Conservation (phyloP, 1,140 invertebrate species). For the Heliothis subflexa region DNA sequence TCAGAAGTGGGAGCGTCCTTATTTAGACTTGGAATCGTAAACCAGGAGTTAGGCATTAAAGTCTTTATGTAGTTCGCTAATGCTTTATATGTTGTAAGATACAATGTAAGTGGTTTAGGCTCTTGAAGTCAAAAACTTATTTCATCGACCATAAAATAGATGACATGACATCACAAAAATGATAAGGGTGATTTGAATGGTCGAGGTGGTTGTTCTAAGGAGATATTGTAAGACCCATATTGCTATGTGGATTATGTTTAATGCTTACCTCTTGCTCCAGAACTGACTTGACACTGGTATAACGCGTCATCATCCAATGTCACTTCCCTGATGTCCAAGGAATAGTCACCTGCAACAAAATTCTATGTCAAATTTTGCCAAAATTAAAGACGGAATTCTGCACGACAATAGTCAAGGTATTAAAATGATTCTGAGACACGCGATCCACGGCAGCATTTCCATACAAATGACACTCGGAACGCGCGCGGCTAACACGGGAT, state of each 20-base stretch:
- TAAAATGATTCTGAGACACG: no score
- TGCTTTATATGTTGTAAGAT: conserved; percentile 18
- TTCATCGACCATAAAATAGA: background rate
- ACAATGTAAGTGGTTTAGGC: conserved; percentile 13
- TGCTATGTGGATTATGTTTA: background rate
- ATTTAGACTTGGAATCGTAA: conserved; percentile 20
- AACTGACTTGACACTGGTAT: conserved; percentile 95
- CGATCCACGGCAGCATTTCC: no score
- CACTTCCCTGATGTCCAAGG: conserved; percentile 94
- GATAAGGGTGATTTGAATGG: background rate
- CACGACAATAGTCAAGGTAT: no score
- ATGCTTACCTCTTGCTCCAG: conserved; percentile 73
- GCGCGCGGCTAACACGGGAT: no score
- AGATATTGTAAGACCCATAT: no score
- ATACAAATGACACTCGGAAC: no score
- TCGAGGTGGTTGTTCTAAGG: background rate
- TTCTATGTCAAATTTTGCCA: background rate
- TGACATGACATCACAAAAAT: background rate
- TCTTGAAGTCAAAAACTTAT: background rate
- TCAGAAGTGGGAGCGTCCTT: conserved; percentile 5
- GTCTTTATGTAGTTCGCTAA: conserved; percentile 15
- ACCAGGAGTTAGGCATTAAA: conserved; percentile 28
- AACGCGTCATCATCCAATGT: conserved; percentile 95
- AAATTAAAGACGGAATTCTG: background rate
- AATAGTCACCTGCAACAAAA: conserved; percentile 92